Base-by-base conservation (phyloP, 2,113 vertebrate genomes). In the Oncorhynchus gorbuscha region DNA sequence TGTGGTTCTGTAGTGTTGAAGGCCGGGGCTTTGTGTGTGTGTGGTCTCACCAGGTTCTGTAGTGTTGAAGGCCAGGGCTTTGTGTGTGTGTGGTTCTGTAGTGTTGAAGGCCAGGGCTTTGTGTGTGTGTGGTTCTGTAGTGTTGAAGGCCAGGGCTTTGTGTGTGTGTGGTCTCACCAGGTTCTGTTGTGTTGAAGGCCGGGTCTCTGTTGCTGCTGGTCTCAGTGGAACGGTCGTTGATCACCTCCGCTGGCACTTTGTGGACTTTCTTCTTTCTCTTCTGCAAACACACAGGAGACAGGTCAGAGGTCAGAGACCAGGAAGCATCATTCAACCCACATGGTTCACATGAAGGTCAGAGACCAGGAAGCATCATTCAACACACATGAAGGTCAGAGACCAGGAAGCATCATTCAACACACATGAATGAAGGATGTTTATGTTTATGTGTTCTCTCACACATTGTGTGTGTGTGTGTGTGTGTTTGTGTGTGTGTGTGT, bases 261-360 rank as follows among this genome's bases (percentile, higher is more conserved):
- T 71, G 87, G 0, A 76, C 69, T 75, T 92, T 94, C 75, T 85
- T 92, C 88, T 92, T 96, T 79, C 93, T 96, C 78, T 88, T 94
- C 91, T 95, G 91, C 86, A 88, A 83, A 80, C 73, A 87, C 88
- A 84, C 32, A 32, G 1, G 32, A 28, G 26, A 28, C 35, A 24
- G 24, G 24, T 24, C 24, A 24, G 24, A 24, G 24, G 24, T 24
- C 24, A 0, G 32, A 28, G 28, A 28, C 35, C 32, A 32, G 32
- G 32, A 32, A 32, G 32, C 5, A 32, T 32, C 32, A 32, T 32
- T 32, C 32, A 32, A 32, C 39, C 14, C 39, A 73, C 30, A 13
- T 69, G 68, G 32, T 35, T 6, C 0, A 13, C n/a, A 71, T n/a
- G 6, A 68, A 35, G 28, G 28, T 13, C 20, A 81, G 8, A 58